Base-by-base conservation (phyloP, 2,797 vertebrate species). In the Crax fasciolata region DNA sequence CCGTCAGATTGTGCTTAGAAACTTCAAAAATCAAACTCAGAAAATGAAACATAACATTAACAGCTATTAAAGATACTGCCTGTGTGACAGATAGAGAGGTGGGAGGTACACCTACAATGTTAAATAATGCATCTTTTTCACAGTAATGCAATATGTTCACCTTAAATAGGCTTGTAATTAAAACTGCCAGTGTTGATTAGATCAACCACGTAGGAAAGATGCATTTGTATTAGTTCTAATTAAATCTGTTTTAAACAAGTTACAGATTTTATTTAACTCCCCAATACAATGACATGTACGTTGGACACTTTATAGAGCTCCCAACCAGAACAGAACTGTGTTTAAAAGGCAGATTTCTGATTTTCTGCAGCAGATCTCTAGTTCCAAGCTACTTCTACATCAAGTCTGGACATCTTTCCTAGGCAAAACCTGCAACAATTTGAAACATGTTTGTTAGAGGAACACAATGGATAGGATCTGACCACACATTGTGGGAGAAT, bases 131-230 rank as follows among this genome's bases (percentile, higher is more conserved):
- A 68, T 86, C 73, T 85, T 92, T 90, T 96, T 83, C 75, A 59
- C 58, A 78, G 87, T 54, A 93, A 86, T 93, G 90, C 89, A 94
- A 75, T 96, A 94, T 95, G 96, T 96, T 96, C 87, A 94, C 94
- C 96, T 96, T 93, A 96, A 97, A 87, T 83, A 92, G 68, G 76
- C 72, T 91, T 85, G 80, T 91, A 97, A 97, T 97, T 97, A 97
- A 96, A 96, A 76, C 95, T 97, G 94, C 66, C 90, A 91, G 61
- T 72, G 80, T 87, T 93, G 85, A 96, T 97, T 96, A 95, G 93
- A 89, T 88, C 94, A 96, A 23, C 93, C 76, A 15, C 30, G 70
- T 76, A 96, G 75, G 87, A 91, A 94, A 91, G 89, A 87, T 89
- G 87, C 75, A 81, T 96, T 96, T 95, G 77, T 96, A 95, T 96